Evolutionary conservation across 92 coral and sea anemone genomes (phyloP).

Genomic region (Palythoa grandis): DNA sequence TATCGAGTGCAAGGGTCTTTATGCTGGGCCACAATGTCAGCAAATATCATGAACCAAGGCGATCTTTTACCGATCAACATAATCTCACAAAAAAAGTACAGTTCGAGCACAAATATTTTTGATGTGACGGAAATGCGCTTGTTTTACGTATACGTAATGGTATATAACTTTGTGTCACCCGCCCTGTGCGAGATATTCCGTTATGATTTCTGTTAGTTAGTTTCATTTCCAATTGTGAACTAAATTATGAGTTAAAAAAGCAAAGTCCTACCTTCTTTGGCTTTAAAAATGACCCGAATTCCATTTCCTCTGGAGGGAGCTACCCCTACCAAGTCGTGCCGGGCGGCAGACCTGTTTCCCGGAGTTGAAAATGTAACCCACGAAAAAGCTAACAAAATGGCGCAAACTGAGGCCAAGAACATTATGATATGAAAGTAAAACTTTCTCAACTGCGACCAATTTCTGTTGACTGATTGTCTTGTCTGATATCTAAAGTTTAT

Average conservation of each 20-base stretch:
- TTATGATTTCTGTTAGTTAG: too few relatives aligned
- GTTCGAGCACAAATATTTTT: too few relatives aligned
- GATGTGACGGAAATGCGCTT: too few relatives aligned
- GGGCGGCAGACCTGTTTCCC: not conserved
- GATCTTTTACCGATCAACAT: too few relatives aligned
- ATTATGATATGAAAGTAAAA: not conserved
- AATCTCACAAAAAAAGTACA: too few relatives aligned
- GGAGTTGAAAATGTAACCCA: not conserved
- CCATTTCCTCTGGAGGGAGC: not conserved
- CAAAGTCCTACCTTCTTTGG: not conserved
- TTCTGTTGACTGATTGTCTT: not conserved
- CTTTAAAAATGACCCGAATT: not conserved
- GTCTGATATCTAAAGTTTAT: not conserved
- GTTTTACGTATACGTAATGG: too few relatives aligned
- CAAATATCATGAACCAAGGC: too few relatives aligned
- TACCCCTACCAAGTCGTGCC: not conserved
- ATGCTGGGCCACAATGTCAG: too few relatives aligned
- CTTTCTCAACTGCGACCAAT: not conserved
- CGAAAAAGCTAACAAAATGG: not conserved
- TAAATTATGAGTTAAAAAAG: not conserved
- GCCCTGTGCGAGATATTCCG: too few relatives aligned
- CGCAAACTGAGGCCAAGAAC: not conserved
- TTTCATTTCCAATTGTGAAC: not conserved
- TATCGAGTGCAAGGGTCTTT: too few relatives aligned
- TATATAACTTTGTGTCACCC: too few relatives aligned